Evolutionary conservation across 2,113 vertebrate genomes (phyloP).

Genomic region (Pterocles orientalis): DNA sequence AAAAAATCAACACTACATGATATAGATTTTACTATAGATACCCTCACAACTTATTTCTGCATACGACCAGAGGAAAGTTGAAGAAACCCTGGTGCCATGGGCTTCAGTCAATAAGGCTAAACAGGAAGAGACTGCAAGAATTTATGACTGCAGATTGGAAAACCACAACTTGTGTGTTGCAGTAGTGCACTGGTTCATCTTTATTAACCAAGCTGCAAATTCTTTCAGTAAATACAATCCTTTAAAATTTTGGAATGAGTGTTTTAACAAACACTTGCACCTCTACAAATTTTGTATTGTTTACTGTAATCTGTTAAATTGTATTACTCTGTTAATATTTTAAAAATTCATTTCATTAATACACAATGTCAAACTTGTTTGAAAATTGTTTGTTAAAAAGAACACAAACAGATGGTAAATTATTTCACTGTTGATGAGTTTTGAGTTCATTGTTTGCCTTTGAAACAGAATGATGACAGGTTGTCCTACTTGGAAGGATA

Average conservation of each 20-base stretch:
- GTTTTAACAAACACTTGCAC: rapidly evolving
- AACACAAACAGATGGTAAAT: neutral
- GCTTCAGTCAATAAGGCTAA: neutral
- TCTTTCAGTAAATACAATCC: neutral
- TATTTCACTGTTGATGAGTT: neutral
- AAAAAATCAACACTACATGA: neutral
- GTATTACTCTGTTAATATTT: neutral
- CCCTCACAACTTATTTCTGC: neutral
- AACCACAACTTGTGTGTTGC: neutral
- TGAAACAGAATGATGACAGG: neutral
- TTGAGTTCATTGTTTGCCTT: neutral
- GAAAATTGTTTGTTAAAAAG: neutral
- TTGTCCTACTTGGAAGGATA: neutral
- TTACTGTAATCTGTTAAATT: neutral
- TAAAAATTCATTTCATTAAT: neutral
- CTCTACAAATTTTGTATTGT: neutral
- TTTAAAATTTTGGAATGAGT: neutral
- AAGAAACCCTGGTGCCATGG: neutral
- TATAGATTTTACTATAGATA: no score
- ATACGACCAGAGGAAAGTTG: neutral
- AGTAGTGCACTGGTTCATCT: neutral
- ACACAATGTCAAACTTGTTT: neutral
- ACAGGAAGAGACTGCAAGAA: neutral
- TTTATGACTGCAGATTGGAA: neutral
- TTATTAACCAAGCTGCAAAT: neutral